Evolutionary conservation across 2,797 vertebrate genomes (phyloP), one percentile per base, ranked within the genome.

Genomic region (Buceros bicornis): DNA sequence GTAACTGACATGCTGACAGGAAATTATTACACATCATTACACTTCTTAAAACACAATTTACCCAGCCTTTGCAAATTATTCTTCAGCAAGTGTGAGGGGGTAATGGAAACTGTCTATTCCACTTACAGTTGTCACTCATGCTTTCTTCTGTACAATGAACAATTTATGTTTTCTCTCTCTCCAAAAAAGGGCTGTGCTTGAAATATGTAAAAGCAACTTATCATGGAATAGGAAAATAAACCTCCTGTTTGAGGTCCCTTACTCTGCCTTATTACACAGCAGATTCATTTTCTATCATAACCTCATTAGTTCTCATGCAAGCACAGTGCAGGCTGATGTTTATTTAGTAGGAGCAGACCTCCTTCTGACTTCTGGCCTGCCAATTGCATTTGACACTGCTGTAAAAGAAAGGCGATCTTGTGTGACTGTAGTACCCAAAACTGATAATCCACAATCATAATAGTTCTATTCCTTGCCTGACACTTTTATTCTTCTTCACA

Each of bases 1-100:
- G 98, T 98, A 98, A 97, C 91, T 97, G 98, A 98, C 98, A 96
- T 92, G 87, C 97, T 98, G 98, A 98, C 98, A 98, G 98, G 97
- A 98, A 98, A 99, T 99, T 98, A 99, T 99, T 98, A 98, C 98
- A 98, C 95, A 89, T 98, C 98, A 98, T 98, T 98, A 98, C 97
- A 97, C 98, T 98, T 98, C 98, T 98, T 98, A 98, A 98, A 98
- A 98, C 98, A 98, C 98, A 98, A 98, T 98, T 99, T 99, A 98
- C 96, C 96, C 96, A 98, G 98, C 97, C 98, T 98, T 98, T 97
- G 98, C 97, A 98, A 98, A 98, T 98, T 98, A 98, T 98, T 98
- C 97, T 98, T 98, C 94, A 87, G 95, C 97, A 97, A 98, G 97
- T 95, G 97, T 96, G 94, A 97, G 95, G 97, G 97, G 97, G 98